Evolutionary conservation across 2,888 invertebrate species (phyloP).

Genomic region (Druceiella hillmani): DNA sequence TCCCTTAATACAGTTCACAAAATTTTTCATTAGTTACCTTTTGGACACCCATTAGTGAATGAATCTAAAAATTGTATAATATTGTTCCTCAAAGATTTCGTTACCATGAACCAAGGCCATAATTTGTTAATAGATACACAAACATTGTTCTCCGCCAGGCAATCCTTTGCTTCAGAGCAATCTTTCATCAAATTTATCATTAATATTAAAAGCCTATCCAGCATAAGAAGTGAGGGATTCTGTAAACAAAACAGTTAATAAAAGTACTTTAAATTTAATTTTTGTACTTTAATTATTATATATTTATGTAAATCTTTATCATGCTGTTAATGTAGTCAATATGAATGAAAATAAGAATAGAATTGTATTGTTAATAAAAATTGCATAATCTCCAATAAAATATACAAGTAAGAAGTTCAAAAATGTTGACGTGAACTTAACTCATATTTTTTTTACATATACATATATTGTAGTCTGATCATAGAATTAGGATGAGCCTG

Average conservation of each 20-base stretch:
- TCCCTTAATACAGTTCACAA: slow-evolving; percentile 2
- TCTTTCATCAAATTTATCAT: slow-evolving; percentile 56
- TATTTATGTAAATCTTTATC: no score
- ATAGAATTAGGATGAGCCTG: no score
- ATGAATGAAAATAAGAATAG: no score
- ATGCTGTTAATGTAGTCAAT: no score
- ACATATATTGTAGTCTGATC: no score
- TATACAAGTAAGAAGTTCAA: no score
- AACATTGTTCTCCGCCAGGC: slow-evolving; percentile 49
- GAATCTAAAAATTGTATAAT: slow-evolving; percentile 55
- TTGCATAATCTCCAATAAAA: no score
- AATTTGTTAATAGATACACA: slow-evolving; percentile 56
- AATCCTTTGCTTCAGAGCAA: slow-evolving; percentile 48
- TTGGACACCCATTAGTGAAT: slow-evolving; percentile 56
- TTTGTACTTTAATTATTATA: no score
- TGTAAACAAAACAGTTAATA: slow-evolving; percentile 22
- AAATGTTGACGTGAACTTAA: no score
- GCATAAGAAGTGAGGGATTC: slow-evolving; percentile 51
- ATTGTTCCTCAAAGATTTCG: slow-evolving; percentile 47
- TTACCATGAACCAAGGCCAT: slow-evolving; percentile 63
- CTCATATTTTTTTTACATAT: no score
- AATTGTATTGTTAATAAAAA: no score
- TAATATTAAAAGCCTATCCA: slow-evolving; percentile 52
- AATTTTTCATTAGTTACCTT: slow-evolving; percentile 40
- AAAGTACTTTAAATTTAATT: no score